These are phyloP conservation scores for Xiphorhynchus erythropygius DNA, from an alignment of 2,797 vertebrate species.

Conservation along the genomic window DNA sequence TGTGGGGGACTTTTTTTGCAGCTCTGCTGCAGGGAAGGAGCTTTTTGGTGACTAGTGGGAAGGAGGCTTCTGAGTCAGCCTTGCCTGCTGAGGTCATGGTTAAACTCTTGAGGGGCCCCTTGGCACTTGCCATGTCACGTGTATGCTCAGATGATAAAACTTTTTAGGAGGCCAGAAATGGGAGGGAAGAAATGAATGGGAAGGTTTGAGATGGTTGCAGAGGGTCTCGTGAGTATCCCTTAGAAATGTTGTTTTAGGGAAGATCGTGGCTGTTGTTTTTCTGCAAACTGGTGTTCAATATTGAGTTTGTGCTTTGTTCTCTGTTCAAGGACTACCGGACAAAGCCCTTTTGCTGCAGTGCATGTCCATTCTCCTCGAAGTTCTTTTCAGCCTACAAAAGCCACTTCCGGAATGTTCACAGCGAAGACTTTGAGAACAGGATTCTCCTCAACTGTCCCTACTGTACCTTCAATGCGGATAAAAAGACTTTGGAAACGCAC, in stretches of 20 bases:
- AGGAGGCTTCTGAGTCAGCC: background rate
- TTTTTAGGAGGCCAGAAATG: background rate
- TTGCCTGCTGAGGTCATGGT: background rate
- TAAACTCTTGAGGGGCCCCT: background rate
- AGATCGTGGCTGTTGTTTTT: background rate
- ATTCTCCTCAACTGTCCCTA: conserved; percentile 99
- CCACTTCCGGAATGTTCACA: conserved; percentile 99
- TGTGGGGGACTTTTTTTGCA: background rate
- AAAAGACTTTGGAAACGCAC: conserved; percentile 98
- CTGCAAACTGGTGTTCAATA: background rate
- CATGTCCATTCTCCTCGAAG: conserved; percentile 97
- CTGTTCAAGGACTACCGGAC: conserved; percentile 93
- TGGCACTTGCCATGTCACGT: accelerated
- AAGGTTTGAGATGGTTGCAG: background rate
- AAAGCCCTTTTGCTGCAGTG: conserved; percentile 98
- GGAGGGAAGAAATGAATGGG: background rate
- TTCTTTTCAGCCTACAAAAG: conserved; percentile 99
- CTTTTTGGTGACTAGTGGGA: background rate
- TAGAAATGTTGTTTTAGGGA: background rate
- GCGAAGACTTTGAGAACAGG: conserved; percentile 98
- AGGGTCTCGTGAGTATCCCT: background rate
- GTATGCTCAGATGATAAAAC: background rate
- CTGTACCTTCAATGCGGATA: conserved; percentile 99
- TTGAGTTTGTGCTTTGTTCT: conserved; percentile 58
- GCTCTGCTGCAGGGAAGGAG: background rate